Conservation (phyloP, 2,113 vertebrate species). For the Desmodus rotundus region DNA sequence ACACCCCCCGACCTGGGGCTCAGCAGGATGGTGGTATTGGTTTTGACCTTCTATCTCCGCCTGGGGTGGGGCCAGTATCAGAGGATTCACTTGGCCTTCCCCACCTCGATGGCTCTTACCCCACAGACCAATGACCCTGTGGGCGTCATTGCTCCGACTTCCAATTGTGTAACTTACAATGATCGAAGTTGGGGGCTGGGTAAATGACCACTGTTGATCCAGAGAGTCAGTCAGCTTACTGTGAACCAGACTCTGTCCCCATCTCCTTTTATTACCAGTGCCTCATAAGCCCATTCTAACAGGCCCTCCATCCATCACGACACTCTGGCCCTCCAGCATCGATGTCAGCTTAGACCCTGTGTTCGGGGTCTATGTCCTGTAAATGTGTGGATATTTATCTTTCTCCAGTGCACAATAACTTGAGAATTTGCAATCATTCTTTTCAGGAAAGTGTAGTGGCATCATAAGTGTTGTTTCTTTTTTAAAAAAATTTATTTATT, state of each 20-base stretch:
- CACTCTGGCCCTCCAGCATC: background rate
- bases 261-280: background rate
- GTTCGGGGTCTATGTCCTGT: background rate
- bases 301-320: background rate
- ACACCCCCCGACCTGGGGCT: too few relatives aligned
- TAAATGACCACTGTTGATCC: background rate
- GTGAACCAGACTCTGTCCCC: background rate
- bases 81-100: background rate
- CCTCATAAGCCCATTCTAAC: background rate
- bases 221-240: background rate
- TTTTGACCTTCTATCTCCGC: background rate
- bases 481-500: background rate
- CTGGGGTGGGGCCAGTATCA: background rate
- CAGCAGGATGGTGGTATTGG: background rate
- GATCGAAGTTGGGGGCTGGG: background rate
- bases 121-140: background rate
- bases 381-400: background rate
- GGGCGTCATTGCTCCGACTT: background rate
- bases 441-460: background rate
- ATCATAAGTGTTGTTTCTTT: background rate
- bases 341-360: background rate
- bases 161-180: background rate
- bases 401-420: background rate
- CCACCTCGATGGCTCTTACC: background rate
- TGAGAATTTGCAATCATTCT: background rate